phyloP scores from a whole-genome alignment of 2,113 vertebrate genomes.

The Ibidorhyncha struthersii region DNA sequence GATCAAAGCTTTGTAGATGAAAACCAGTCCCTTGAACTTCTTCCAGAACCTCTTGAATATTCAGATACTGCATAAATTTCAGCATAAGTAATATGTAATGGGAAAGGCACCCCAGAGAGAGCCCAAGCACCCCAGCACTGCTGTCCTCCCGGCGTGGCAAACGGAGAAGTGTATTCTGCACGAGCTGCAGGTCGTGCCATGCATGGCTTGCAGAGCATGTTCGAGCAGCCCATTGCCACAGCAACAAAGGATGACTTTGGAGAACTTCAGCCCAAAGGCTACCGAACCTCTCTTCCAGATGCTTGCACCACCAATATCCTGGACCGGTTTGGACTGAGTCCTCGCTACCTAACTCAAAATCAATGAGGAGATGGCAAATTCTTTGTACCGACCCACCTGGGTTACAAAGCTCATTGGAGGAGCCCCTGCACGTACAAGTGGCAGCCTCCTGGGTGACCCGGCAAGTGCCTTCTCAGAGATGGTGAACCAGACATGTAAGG shows the following conservation, averaged over 20 bases:
- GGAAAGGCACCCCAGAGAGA: neutral
- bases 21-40: neutral
- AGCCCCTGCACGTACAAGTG: neutral
- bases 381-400: neutral
- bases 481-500: neutral
- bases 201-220: neutral
- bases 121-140: neutral
- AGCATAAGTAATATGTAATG: accelerated
- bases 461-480: neutral
- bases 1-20: neutral
- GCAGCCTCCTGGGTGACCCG: neutral
- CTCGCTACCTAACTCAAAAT: neutral
- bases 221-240: neutral
- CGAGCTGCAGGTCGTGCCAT: accelerated
- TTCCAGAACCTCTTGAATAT: neutral
- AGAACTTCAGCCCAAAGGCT: neutral
- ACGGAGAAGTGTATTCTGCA: neutral
- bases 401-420: neutral
- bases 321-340: neutral
- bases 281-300: neutral
- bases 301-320: neutral
- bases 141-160: neutral
- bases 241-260: neutral
- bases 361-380: neutral
- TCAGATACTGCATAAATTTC: neutral